Percentiles rank a stretch among this genome's conserved stretches.
Conservation (phyloP, 1,140 invertebrate genomes). For the Colletes gigas region DNA sequence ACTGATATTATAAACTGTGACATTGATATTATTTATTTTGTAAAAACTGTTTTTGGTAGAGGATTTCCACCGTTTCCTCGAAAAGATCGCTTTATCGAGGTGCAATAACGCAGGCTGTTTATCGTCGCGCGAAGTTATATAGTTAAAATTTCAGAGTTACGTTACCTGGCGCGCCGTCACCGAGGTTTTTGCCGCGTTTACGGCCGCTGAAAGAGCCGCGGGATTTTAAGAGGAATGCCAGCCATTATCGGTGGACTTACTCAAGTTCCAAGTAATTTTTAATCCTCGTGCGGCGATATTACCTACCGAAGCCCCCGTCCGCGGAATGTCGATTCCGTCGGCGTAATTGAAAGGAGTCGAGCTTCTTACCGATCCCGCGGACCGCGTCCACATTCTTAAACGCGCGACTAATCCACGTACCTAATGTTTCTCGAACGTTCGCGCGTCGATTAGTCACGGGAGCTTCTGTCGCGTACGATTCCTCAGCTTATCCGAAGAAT, state of each 20-base stretch:
- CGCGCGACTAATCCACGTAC: slow-evolving; percentile 23
- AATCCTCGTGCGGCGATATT: slow-evolving; percentile 23
- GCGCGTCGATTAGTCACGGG: slow-evolving; percentile 23
- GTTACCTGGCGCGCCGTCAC: neutral
- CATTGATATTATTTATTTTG: no score
- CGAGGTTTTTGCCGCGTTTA: slow-evolving; percentile 18
- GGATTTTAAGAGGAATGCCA: slow-evolving; percentile 42
- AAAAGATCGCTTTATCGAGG: slow-evolving; percentile 32
- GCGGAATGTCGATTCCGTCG: slow-evolving; percentile 36
- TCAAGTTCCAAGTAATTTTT: slow-evolving; percentile 41
- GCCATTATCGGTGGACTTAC: slow-evolving; percentile 27
- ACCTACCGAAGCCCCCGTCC: neutral
- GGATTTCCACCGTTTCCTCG: no score
- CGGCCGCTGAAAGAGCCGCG: slow-evolving; percentile 10
- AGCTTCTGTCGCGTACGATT: neutral
- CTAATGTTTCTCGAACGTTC: neutral
- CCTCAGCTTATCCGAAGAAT: neutral
- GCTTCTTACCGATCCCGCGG: neutral
- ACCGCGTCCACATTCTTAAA: slow-evolving; percentile 31
- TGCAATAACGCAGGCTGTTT: slow-evolving; percentile 35
- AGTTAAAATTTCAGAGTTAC: slow-evolving; percentile 15
- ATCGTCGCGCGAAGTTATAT: slow-evolving; percentile 31
- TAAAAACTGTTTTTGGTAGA: no score
- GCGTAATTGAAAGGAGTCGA: slow-evolving; percentile 39
- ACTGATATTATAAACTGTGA: no score